Evolutionary conservation across 2,888 invertebrate species (phyloP).

Genomic region (Actias luna): DNA sequence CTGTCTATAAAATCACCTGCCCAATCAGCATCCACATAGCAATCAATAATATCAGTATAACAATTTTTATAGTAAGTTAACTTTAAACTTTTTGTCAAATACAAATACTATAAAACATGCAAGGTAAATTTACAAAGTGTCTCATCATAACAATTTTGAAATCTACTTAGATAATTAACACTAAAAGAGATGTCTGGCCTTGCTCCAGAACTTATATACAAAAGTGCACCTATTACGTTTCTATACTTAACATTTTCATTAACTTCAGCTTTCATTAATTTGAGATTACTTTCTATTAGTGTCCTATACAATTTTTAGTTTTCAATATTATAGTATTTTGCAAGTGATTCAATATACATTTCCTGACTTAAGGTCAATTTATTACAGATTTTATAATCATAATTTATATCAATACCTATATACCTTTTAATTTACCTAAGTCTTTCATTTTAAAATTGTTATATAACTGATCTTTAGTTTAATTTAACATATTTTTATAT

Average conservation of each 20-base stretch:
- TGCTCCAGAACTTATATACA: constrained; percentile 44
- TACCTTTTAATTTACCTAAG: no score
- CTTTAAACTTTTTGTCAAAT: constrained; percentile 24
- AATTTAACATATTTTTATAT: no score
- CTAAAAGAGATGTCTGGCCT: constrained; percentile 40
- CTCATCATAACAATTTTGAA: constrained; percentile 41
- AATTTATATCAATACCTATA: background rate
- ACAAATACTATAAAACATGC: constrained; percentile 15
- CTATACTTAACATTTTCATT: background rate
- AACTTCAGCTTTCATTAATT: background rate
- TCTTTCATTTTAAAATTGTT: no score
- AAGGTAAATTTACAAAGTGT: constrained; percentile 33
- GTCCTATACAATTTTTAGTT: background rate
- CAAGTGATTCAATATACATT: background rate
- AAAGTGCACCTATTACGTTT: constrained; percentile 35
- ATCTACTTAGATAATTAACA: constrained; percentile 47
- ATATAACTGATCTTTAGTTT: no score
- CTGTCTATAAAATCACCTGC: constrained; percentile 33
- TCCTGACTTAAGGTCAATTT: background rate
- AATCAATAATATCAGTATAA: constrained; percentile 29
- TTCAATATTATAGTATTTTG: background rate
- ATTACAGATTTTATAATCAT: background rate
- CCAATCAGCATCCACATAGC: constrained; percentile 41
- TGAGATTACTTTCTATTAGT: background rate
- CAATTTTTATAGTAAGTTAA: constrained; percentile 30